Conservation (phyloP, 35 echinoderm and acorn worm genomes). For the Stichopus chloronotus region DNA sequence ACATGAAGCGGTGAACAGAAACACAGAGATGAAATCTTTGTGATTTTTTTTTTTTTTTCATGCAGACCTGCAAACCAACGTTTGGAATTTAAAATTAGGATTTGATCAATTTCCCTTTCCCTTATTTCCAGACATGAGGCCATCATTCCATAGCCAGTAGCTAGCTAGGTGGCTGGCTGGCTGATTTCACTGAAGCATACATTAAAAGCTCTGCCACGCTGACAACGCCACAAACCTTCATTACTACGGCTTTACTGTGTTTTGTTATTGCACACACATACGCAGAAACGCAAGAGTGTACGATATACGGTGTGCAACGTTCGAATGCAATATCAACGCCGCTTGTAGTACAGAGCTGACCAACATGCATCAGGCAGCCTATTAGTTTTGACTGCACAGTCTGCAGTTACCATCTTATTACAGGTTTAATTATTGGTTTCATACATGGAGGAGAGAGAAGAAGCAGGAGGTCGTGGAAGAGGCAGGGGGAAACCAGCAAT, state of each 20-base stretch:
- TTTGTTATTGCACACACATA: background rate
- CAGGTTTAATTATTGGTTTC: constrained; percentile 2
- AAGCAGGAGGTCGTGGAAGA: background rate
- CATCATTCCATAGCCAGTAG: background rate
- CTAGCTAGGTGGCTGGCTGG: background rate
- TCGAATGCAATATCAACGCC: too few relatives aligned
- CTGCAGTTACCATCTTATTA: background rate
- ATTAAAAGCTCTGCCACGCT: background rate
- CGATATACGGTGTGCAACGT: background rate
- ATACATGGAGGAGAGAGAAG: background rate
- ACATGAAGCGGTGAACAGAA: background rate
- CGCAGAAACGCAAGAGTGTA: background rate
- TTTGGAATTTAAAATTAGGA: constrained; percentile 27
- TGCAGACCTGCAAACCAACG: background rate
- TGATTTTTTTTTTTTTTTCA: background rate
- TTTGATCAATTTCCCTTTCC: background rate
- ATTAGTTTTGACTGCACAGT: too few relatives aligned
- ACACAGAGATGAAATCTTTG: background rate
- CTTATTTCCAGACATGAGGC: constrained; percentile 7
- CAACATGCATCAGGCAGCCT: background rate
- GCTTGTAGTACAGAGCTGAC: background rate
- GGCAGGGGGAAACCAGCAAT: background rate
- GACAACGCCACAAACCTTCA: background rate
- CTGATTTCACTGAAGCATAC: background rate
- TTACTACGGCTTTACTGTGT: background rate